Conservation (phyloP, 53 echinoderm and acorn worm genomes). For the Arbacia lixula region DNA sequence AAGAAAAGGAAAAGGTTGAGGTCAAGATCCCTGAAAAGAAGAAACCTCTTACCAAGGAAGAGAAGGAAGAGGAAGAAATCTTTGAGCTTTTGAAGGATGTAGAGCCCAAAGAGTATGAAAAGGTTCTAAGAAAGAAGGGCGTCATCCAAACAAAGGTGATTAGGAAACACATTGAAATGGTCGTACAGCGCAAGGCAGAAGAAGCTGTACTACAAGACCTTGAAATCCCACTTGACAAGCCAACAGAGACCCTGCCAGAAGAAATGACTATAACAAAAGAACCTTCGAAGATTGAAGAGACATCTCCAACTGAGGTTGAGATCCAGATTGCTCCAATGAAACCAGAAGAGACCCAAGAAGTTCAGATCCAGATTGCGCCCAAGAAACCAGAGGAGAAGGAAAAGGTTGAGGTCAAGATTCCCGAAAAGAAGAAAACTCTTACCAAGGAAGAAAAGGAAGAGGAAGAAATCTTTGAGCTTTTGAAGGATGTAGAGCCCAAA, state of each 20-base stretch:
- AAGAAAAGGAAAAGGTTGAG: slow-evolving; percentile 3
- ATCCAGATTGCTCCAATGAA: neutral
- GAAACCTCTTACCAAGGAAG: neutral
- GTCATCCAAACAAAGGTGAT: slow-evolving; percentile 57
- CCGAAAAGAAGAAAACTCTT: neutral
- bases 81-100: slow-evolving; percentile 75
- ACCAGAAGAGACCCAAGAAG: slow-evolving; percentile 33
- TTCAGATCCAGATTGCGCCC: slow-evolving; percentile 17
- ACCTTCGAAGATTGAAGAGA: neutral
- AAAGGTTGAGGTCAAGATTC: slow-evolving; percentile 1
- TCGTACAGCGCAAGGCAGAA: slow-evolving; percentile 53
- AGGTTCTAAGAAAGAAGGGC: slow-evolving; percentile 57
- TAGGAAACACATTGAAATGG: slow-evolving; percentile 56
- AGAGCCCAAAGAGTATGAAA: slow-evolving; percentile 58
- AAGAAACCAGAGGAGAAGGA: slow-evolving; percentile 18
- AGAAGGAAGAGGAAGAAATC: slow-evolving; percentile 53
- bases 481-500: slow-evolving; percentile 65
- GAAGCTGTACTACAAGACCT: slow-evolving; percentile 39
- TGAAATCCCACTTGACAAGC: neutral
- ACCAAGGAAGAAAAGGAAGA: slow-evolving; percentile 31
- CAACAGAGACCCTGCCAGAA: neutral
- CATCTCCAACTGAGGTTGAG: neutral
- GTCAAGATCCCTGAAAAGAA: neutral
- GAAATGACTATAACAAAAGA: neutral
- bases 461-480: slow-evolving; percentile 67